These are phyloP conservation scores for Gobionotothen gibberifrons DNA, from an alignment of 2,797 vertebrate genomes.

Conservation along the genomic window DNA sequence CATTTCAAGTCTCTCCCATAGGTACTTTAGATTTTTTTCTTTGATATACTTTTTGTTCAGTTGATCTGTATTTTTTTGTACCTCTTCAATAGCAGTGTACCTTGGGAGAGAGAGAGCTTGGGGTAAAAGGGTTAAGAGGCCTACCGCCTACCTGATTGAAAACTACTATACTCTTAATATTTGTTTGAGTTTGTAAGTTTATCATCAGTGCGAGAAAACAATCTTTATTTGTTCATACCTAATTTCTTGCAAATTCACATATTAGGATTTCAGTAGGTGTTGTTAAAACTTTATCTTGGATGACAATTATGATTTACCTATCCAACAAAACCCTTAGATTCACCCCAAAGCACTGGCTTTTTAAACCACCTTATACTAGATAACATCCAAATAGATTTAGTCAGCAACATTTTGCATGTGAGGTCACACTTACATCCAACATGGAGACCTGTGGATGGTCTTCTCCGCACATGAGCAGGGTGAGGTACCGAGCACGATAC, in stretches of 20 bases:
- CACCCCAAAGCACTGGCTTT: background rate
- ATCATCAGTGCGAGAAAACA: no score
- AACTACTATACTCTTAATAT: no score
- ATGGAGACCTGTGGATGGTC: conserved; percentile 93
- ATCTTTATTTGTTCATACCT: no score
- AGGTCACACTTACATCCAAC: conserved; percentile 86
- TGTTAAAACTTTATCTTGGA: background rate
- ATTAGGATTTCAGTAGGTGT: background rate
- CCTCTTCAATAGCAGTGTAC: background rate
- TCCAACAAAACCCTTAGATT: background rate
- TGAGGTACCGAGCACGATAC: conserved; percentile 93
- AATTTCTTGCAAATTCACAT: no score
- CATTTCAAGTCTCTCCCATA: background rate
- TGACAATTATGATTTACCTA: background rate
- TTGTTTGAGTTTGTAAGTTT: no score
- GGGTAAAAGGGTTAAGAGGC: background rate
- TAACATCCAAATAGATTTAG: background rate
- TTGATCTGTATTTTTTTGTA: background rate
- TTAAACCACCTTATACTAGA: background rate
- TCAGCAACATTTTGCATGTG: background rate
- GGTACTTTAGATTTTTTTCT: background rate
- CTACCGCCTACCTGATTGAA: background rate
- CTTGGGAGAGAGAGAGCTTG: background rate
- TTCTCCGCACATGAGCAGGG: conserved; percentile 90
- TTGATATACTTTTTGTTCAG: background rate